phyloP scores from a whole-genome alignment of 37 sponge, comb jelly and placozoan genomes.

The Cliona cf. orientalis region DNA sequence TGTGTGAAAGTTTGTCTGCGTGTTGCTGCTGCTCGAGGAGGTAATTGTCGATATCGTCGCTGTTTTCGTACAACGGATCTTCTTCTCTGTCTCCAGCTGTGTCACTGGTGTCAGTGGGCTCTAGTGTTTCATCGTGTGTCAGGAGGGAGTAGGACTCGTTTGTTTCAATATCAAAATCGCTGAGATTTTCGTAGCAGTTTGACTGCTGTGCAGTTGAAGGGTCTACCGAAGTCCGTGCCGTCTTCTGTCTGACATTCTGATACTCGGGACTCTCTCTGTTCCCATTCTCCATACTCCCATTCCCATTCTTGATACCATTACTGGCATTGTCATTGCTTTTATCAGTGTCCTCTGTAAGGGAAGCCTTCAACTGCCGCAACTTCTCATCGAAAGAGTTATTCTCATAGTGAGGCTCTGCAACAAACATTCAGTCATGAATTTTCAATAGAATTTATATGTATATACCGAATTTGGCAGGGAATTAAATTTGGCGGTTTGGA shows the following conservation, averaged over 20 bases:
- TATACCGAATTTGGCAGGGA: too few species aligned
- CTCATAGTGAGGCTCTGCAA: too few species aligned
- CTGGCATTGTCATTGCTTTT: not conserved
- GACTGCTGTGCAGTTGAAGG: not conserved
- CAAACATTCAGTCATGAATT: too few species aligned
- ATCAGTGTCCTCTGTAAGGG: not conserved
- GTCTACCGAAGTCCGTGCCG: not conserved
- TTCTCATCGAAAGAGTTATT: conserved; percentile 4
- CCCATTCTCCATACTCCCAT: not conserved
- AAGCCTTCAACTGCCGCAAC: conserved; percentile 1
- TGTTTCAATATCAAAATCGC: not conserved
- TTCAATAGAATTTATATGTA: too few species aligned
- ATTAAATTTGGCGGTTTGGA: too few species aligned
- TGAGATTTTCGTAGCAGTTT: too few species aligned
- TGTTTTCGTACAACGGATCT: not conserved
- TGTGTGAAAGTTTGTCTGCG: not conserved
- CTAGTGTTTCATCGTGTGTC: not conserved
- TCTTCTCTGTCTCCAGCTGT: too few species aligned
- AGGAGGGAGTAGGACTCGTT: conserved; percentile 3
- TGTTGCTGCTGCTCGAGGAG: not conserved
- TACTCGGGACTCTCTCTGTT: not conserved
- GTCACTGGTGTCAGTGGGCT: not conserved
- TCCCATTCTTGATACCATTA: not conserved
- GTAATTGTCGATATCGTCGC: not conserved
- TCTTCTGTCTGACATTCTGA: conserved; percentile 7